These are phyloP conservation scores for Urocyon cinereoargenteus DNA, from an alignment of 2,797 vertebrate genomes.

Conservation along the genomic window DNA sequence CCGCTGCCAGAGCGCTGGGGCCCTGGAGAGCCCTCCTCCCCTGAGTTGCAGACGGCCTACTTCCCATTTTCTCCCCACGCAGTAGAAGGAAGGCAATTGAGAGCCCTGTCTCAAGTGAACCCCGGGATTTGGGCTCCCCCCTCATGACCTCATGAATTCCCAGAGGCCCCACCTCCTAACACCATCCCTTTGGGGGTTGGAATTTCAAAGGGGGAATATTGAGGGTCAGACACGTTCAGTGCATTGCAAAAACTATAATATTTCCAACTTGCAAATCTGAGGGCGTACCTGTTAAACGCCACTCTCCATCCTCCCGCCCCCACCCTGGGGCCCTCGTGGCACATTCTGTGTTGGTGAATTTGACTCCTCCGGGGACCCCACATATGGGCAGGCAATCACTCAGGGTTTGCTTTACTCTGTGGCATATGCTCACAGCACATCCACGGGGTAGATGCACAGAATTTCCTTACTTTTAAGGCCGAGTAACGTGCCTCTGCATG, in stretches of 20 bases:
- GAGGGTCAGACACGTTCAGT: too few relatives aligned
- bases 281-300: rapidly evolving
- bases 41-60: rapidly evolving
- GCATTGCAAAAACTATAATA: neutral
- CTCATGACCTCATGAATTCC: neutral
- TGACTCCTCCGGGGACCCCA: neutral
- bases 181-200: too few relatives aligned
- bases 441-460: neutral
- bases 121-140: neutral
- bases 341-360: neutral
- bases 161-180: neutral
- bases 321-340: neutral
- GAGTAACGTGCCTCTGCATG: rapidly evolving
- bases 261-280: neutral
- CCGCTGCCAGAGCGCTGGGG: rapidly evolving
- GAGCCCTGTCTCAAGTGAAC: neutral
- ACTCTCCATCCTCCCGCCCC: neutral
- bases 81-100: rapidly evolving
- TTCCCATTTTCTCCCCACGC: rapidly evolving
- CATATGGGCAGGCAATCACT: too few relatives aligned
- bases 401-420: too few relatives aligned
- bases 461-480: too few relatives aligned
- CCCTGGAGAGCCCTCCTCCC: too few relatives aligned
- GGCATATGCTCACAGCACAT: too few relatives aligned
- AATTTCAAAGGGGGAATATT: neutral